These are phyloP conservation scores for Cladopsammia gracilis DNA, from an alignment of 64 coral and sea anemone species.

Conservation along the genomic window DNA sequence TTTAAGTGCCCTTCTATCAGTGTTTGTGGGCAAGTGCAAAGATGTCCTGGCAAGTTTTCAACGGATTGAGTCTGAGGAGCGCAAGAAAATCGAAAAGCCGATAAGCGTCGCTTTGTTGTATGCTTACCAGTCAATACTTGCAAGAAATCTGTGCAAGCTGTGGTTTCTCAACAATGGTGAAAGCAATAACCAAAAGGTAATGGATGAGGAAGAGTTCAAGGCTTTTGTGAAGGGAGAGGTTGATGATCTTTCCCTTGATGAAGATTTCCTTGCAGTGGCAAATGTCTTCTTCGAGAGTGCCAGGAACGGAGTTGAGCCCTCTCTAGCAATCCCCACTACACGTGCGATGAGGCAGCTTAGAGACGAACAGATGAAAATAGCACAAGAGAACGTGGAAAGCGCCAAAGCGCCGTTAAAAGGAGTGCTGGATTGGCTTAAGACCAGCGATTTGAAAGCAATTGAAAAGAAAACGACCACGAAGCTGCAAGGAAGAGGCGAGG, in stretches of 20 bases:
- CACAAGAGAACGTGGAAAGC: background rate
- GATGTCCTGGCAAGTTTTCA: conserved; percentile 20
- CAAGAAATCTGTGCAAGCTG: conserved; percentile 65
- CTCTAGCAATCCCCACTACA: conserved; percentile 38
- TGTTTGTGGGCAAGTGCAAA: conserved; percentile 54
- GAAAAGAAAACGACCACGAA: background rate
- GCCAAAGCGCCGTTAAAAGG: background rate
- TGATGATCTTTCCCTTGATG: background rate
- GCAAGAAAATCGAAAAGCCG: conserved; percentile 20
- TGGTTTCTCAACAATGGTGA: conserved; percentile 22
- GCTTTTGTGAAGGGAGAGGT: conserved; percentile 43
- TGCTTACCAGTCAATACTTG: conserved; percentile 75
- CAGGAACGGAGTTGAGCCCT: conserved; percentile 9
- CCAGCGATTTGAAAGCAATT: conserved; percentile 30
- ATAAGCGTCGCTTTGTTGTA: conserved; percentile 31
- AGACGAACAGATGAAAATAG: conserved; percentile 22
- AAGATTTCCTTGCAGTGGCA: conserved; percentile 16
- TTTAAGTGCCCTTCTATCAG: background rate
- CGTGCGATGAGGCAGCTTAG: conserved; percentile 17
- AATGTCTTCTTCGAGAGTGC: conserved; percentile 1
- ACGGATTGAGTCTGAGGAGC: background rate
- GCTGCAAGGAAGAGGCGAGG: background rate
- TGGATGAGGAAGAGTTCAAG: conserved; percentile 36
- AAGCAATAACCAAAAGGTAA: background rate
- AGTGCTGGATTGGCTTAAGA: background rate